These are phyloP conservation scores for Plectrocnemia conspersa DNA, from an alignment of 1,140 invertebrate species.

Conservation along the genomic window DNA sequence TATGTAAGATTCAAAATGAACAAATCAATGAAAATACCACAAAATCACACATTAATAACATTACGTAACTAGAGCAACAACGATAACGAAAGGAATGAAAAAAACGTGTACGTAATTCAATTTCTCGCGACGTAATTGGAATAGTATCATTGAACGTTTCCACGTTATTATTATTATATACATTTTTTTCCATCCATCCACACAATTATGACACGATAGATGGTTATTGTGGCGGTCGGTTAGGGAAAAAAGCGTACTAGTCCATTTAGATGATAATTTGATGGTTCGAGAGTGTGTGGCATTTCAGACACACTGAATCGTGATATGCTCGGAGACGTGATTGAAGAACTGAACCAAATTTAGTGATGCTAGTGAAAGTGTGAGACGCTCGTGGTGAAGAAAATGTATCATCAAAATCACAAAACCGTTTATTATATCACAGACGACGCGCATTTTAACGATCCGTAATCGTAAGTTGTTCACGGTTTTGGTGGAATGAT, in stretches of 20 bases:
- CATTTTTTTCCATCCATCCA: constrained; percentile 9
- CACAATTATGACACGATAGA: constrained; percentile 22
- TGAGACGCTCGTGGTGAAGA: constrained; percentile 20
- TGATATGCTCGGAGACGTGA: constrained; percentile 22
- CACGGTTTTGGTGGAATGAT: no score
- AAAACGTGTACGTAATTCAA: no score
- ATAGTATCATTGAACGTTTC: no score
- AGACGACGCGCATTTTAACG: no score
- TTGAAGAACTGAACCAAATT: constrained; percentile 19
- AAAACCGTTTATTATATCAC: constrained; percentile 13
- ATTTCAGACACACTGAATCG: constrained; percentile 25
- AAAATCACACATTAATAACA: no score
- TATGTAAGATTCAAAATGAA: no score
- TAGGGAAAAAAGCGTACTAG: constrained; percentile 14
- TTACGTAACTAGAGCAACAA: no score
- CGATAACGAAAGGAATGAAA: no score
- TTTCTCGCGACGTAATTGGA: no score
- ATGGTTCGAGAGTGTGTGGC: constrained; percentile 16
- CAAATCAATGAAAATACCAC: no score
- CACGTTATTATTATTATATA: no score
- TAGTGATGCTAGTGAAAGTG: constrained; percentile 19
- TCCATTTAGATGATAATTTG: constrained; percentile 26
- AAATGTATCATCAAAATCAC: constrained; percentile 17
- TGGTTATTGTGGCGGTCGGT: constrained; percentile 7
- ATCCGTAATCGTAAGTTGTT: no score